phyloP scores from a whole-genome alignment of 2,888 invertebrate genomes.

The Agrenia bidenticulata region DNA sequence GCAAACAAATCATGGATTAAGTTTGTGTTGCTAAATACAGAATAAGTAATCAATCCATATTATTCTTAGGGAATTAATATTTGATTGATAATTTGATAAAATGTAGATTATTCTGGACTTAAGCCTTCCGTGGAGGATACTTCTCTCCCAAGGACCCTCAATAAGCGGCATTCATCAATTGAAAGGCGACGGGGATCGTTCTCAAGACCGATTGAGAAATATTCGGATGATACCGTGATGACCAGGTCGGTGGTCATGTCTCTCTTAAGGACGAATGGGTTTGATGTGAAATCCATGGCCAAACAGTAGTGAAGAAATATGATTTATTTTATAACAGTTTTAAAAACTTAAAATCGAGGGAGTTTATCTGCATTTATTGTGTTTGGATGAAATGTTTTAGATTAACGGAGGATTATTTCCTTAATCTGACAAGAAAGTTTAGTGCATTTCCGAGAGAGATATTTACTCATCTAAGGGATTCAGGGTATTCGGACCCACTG shows the following conservation, averaged over 20 bases:
- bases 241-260: conserved; percentile 65
- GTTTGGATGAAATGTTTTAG: no score
- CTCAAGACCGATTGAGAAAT: conserved; percentile 57
- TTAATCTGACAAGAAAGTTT: conserved; percentile 66
- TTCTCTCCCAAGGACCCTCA: no score
- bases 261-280: conserved; percentile 61
- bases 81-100: no score
- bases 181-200: conserved; percentile 34
- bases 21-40: no score
- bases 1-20: no score
- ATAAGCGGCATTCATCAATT: conserved; percentile 12
- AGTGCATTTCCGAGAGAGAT: conserved; percentile 62
- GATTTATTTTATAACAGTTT: no score
- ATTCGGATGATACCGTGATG: conserved; percentile 73
- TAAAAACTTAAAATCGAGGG: background rate
- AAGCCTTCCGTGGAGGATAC: no score
- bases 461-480: conserved; percentile 54
- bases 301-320: no score
- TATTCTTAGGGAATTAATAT: no score
- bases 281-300: conserved; percentile 65
- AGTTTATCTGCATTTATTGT: background rate
- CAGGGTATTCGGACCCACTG: conserved; percentile 63
- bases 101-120: no score
- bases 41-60: no score
- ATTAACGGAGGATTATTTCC: conserved; percentile 66